phyloP scores from a whole-genome alignment of 1,140 invertebrate genomes.

The Drosophila sucinea region DNA sequence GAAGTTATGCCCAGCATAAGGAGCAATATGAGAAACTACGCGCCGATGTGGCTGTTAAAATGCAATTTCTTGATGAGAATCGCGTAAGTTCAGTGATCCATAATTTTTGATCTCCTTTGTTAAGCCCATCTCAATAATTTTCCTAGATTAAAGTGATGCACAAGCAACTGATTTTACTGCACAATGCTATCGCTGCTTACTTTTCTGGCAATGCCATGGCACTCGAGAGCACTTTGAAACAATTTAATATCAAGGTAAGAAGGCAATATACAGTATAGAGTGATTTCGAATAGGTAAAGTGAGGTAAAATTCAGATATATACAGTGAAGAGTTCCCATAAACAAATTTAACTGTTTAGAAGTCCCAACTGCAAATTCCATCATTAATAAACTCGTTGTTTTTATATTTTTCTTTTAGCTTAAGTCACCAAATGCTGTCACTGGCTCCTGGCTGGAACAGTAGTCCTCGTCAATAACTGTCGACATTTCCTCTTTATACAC shows the following conservation, averaged over 20 bases:
- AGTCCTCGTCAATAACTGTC: slow-evolving; percentile 29
- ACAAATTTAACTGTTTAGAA: too few species aligned
- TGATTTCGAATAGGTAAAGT: too few species aligned
- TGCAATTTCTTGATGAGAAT: slow-evolving; percentile 98
- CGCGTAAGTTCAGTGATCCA: slow-evolving; percentile 86
- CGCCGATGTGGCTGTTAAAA: slow-evolving; percentile 96
- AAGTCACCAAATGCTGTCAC: slow-evolving; percentile 78
- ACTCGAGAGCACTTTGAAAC: slow-evolving; percentile 96
- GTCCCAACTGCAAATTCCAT: too few species aligned
- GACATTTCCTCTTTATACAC: slow-evolving; percentile 24
- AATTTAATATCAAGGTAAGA: slow-evolving; percentile 93
- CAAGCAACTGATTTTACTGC: slow-evolving; percentile 96
- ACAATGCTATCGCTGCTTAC: slow-evolving; percentile 98
- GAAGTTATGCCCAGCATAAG: slow-evolving; percentile 93
- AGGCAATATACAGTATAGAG: too few species aligned
- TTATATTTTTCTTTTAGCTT: slow-evolving; percentile 46
- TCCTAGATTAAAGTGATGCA: slow-evolving; percentile 98
- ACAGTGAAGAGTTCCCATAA: too few species aligned
- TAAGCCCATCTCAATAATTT: slow-evolving; percentile 40
- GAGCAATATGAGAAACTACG: slow-evolving; percentile 95
- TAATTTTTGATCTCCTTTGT: too few species aligned
- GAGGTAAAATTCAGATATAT: too few species aligned
- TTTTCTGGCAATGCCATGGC: slow-evolving; percentile 97
- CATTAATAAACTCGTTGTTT: background rate
- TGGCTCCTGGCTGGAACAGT: slow-evolving; percentile 82